phyloP scores from a whole-genome alignment of 2,797 vertebrate genomes.

The Acanthurus lineatus region DNA sequence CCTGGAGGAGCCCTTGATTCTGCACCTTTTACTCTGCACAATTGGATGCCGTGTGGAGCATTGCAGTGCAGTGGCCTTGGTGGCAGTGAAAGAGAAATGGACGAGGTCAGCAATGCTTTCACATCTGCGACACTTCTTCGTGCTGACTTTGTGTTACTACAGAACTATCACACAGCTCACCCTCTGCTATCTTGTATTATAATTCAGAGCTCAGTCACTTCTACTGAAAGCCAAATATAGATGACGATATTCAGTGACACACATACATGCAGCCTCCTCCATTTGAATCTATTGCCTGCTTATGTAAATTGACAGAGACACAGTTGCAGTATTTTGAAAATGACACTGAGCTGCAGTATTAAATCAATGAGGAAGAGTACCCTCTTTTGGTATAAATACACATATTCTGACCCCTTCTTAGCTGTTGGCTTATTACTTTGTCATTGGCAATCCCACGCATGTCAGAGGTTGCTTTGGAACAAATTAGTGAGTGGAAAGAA shows the following conservation, averaged over 20 bases:
- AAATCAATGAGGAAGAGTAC: slow-evolving; percentile 13
- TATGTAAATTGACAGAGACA: slow-evolving; percentile 39
- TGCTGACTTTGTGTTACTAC: slow-evolving; percentile 77
- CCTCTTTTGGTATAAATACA: slow-evolving; percentile 49
- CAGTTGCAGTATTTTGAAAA: slow-evolving; percentile 29
- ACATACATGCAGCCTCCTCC: slow-evolving; percentile 24
- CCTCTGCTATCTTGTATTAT: slow-evolving; percentile 35
- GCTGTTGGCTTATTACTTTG: slow-evolving; percentile 75
- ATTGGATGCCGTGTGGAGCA: slow-evolving; percentile 59
- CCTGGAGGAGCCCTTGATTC: slow-evolving; percentile 63
- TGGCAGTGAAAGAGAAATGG: slow-evolving; percentile 75
- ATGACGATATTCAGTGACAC: slow-evolving; percentile 45
- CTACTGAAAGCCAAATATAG: slow-evolving; percentile 46
- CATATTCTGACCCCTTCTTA: slow-evolving; percentile 58
- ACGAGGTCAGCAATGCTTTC: slow-evolving; percentile 80
- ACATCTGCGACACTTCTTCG: slow-evolving; percentile 67
- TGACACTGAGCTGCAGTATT: slow-evolving; percentile 3
- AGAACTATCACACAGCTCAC: slow-evolving; percentile 64
- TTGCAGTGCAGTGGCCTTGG: slow-evolving; percentile 75
- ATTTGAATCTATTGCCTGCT: slow-evolving; percentile 20
- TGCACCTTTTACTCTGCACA: slow-evolving; percentile 73
- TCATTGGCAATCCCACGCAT: slow-evolving; percentile 68
- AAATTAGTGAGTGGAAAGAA: slow-evolving; percentile 81
- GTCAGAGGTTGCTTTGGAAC: slow-evolving; percentile 82
- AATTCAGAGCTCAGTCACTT: slow-evolving; percentile 56